Evolutionary conservation across 2,113 vertebrate genomes (phyloP).

Genomic region (Morone saxatilis): DNA sequence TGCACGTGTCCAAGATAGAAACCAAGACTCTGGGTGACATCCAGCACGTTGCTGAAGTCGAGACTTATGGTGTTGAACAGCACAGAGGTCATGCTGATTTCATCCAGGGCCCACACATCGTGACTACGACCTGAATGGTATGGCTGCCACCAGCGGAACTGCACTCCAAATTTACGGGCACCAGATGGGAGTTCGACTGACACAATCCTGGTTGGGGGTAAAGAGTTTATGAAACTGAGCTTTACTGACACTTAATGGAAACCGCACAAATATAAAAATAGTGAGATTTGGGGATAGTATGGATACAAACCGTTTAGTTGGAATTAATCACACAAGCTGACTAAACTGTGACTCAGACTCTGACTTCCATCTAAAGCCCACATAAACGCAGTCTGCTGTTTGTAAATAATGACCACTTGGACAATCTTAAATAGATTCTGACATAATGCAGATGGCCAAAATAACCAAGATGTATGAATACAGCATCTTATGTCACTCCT

Average conservation of each 20-base stretch:
- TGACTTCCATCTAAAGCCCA: conserved; percentile 46
- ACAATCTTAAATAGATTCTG: conserved; percentile 6
- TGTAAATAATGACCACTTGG: conserved; percentile 25
- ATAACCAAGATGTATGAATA: conserved; percentile 2
- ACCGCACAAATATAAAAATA: not conserved
- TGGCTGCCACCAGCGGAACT: conserved; percentile 99
- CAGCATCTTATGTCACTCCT: not conserved
- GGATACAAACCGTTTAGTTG: conserved; percentile 29
- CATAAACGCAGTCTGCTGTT: conserved; percentile 41
- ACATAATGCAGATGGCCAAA: conserved; percentile 33
- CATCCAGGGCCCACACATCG: conserved; percentile 98
- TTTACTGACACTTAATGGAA: not conserved
- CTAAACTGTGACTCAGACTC: conserved; percentile 54
- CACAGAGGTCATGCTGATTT: conserved; percentile 98
- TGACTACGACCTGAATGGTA: conserved; percentile 95
- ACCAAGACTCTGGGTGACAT: conserved; percentile 96
- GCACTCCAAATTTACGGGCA: conserved; percentile 93
- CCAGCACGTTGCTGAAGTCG: conserved; percentile 96
- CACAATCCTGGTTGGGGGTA: conserved; percentile 88
- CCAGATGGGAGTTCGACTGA: conserved; percentile 94
- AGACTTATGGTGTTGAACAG: conserved; percentile 98
- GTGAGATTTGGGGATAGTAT: not conserved
- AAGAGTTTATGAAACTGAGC: not conserved
- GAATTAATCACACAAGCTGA: conserved; percentile 50
- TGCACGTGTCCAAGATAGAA: conserved; percentile 98